These are phyloP conservation scores for Aldrovandia affinis DNA, from an alignment of 2,797 vertebrate genomes.

Conservation along the genomic window DNA sequence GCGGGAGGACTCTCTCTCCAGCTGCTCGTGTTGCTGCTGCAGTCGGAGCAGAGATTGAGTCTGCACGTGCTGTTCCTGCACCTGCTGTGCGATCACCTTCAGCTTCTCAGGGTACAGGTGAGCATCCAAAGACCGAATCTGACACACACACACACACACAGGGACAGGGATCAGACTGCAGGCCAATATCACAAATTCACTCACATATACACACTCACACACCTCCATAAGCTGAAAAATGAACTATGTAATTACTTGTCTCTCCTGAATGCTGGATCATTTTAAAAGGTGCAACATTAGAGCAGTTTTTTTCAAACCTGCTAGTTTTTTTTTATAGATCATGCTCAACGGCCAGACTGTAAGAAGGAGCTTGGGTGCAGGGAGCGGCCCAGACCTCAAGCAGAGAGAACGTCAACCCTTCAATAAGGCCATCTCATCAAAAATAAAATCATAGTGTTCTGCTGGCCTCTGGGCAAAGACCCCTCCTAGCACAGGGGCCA, in stretches of 20 bases:
- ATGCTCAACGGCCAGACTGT: no score
- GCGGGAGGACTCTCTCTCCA: constrained; percentile 81
- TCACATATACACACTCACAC: constrained; percentile 9
- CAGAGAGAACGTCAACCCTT: background rate
- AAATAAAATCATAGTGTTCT: no score
- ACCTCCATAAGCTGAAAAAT: background rate
- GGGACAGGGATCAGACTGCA: no score
- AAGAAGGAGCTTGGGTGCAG: no score
- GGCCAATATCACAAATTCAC: no score
- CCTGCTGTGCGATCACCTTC: constrained; percentile 91
- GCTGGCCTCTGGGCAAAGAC: background rate
- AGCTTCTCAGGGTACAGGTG: constrained; percentile 97
- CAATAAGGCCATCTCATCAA: no score
- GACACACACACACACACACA: background rate
- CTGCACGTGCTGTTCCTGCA: constrained; percentile 89
- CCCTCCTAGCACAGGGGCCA: background rate
- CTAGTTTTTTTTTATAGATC: no score
- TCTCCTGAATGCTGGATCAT: no score
- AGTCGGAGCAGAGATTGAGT: constrained; percentile 75
- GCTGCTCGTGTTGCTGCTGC: constrained; percentile 78
- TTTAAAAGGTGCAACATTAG: no score
- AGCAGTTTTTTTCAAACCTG: no score
- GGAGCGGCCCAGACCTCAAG: background rate
- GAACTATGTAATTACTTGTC: background rate
- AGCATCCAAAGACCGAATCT: constrained; percentile 91